Evolutionary conservation across 2,888 invertebrate species (phyloP).

Genomic region (Agrotis segetum): DNA sequence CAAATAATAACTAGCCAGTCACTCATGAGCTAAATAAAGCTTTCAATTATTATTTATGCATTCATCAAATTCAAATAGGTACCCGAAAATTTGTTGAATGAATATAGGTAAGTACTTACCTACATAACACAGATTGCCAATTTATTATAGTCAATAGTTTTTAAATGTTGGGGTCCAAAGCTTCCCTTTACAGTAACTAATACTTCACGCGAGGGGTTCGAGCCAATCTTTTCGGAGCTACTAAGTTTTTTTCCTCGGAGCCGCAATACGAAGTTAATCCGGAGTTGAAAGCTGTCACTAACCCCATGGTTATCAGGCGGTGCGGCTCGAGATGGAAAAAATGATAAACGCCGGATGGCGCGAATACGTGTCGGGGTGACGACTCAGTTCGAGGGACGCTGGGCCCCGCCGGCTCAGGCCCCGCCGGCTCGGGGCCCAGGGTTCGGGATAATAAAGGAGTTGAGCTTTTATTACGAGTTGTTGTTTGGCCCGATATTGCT

Average conservation of each 20-base stretch:
- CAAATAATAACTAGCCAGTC: constrained; percentile 55
- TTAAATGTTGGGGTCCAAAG: constrained; percentile 55
- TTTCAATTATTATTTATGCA: constrained; percentile 57
- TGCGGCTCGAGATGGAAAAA: constrained; percentile 80
- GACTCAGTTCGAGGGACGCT: constrained; percentile 48
- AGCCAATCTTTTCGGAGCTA: constrained; percentile 79
- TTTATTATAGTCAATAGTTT: constrained; percentile 47
- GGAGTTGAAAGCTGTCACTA: constrained; percentile 83
- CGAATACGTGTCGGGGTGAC: constrained; percentile 71
- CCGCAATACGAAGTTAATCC: constrained; percentile 84
- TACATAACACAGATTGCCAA: constrained; percentile 53
- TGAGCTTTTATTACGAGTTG: constrained; percentile 68
- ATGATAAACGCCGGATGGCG: constrained; percentile 80
- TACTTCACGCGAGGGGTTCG: constrained; percentile 70
- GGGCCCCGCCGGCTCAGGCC: constrained; percentile 18
- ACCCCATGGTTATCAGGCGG: constrained; percentile 77
- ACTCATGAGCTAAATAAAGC: constrained; percentile 60
- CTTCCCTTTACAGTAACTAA: constrained; percentile 60
- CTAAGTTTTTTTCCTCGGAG: constrained; percentile 81
- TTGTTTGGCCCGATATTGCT: constrained; percentile 65
- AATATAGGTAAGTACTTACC: constrained; percentile 30
- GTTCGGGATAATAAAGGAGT: constrained; percentile 66
- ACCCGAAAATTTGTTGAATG: constrained; percentile 21
- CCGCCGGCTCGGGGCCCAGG: constrained; percentile 27
- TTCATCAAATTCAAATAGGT: constrained; percentile 28